Evolutionary conservation across 2,113 vertebrate genomes (phyloP), one percentile per base, ranked within the genome.

Genomic region (Shinisaurus crocodilurus): DNA sequence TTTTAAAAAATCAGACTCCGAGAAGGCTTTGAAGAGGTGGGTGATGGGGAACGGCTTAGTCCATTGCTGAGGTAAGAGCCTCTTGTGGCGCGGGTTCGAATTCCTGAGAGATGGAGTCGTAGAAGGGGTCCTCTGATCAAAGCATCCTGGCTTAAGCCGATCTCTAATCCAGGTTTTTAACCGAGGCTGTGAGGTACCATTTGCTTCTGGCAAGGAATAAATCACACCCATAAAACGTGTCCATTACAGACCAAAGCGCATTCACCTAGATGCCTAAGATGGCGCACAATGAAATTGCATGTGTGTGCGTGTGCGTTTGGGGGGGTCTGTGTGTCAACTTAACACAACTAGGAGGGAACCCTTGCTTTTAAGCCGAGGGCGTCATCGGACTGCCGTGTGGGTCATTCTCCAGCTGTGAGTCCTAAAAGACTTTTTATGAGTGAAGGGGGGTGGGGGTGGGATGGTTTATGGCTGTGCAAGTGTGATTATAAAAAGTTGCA

Each of bases 381-480:
- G 4, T 48, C 37, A 0, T 29, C 29, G 1, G 32, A 63, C 37
- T 45, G 54, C 15, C 3, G 3, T 65, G 54, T 63, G 82, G 84
- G 90, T 90, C 91, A 87, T 88, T 89, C 91, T 92, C 89, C 90
- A 93, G 94, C 88, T 93, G 87, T 83, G 89, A 94, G 88, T 90
- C 86, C 92, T 82, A 92, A 94, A 90, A 85, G 85, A 92, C 91
- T 40, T 79, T 96, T 95, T 93, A 96, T 94, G 92, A 75, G 88
- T 89, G 88, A 48, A 85, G 12, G 16, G 12, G 74, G 12, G 10
- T 2, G 32, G 74, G 48, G 6, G n/a, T n/a, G 69, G 92, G 93
- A 91, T 83, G 82, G 27, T 95, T 93, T 93, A 95, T 89, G 88
- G 82, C 90, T 94, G 37, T n/a, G 37, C 82, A 91, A 90, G 93